Evolutionary conservation across 2,797 vertebrate species (phyloP), one percentile per base, ranked within the genome.

Genomic region (Poeciliopsis infans): DNA sequence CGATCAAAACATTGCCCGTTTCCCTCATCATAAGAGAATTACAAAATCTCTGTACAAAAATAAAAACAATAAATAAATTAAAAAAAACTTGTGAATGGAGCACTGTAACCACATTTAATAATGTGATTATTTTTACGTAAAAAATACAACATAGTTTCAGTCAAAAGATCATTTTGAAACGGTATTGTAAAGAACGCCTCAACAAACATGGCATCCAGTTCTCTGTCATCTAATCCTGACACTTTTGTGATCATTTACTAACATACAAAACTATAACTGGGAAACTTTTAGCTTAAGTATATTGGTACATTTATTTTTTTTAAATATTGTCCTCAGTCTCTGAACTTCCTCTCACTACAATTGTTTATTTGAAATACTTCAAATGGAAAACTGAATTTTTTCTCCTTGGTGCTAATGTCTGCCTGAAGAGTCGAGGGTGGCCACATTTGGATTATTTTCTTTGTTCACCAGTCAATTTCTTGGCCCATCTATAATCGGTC

Each of bases 401-500:
- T 36, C 33, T 10, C 11, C 3, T 66, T 66, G 1, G 7, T 31
- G 7, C 13, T 66, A 8, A 18, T 36, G 33, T 66, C 7, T 39
- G 3, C 33, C 33, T 39, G 18, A 20, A 10, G 18, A 66, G 61
- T 23, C 33, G 10, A 64, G 7, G 39, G 39, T 13, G 20, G 66
- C 25, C 4, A 41, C 39, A 25, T 18, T 43, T 23, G 41, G 39
- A 68, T 41, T 39, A 13, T 69, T 69, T 64, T 36, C 11, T 59
- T 64, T 64, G 16, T 36, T 43, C 11, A 43, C 39, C 66, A 43
- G 66, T 33, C 36, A 11, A 41, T 68, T 23, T 41, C 36, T 41
- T 68, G 36, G 20, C 25, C 6, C 66, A n/a, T 12, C 36, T 69
- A 5, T 2, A 41, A 11, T 57, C 47, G 23, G 83, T 87, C 49